Base-by-base conservation (phyloP, 2,888 invertebrate species). In the Tetragonula carbonaria region DNA sequence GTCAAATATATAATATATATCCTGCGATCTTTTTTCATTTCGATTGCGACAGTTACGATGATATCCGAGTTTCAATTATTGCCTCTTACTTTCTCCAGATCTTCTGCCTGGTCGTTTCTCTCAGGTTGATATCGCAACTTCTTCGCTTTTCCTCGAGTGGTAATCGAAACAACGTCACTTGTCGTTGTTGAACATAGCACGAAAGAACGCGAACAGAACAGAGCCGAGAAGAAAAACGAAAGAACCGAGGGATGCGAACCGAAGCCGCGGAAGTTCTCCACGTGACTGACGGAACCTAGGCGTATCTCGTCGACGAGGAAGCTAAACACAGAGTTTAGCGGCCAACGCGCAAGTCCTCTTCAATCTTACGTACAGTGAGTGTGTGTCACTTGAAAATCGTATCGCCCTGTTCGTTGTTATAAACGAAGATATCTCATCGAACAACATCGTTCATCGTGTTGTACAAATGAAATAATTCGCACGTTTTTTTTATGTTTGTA, bases 271-370 rank as follows among this genome's bases (percentile, higher is more conserved):
- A 90, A 86, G 88, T 83, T 90, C 92, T 91, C 93, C 93, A 93
- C 93, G 93, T 93, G 93, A 93, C 93, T 93, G 92, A 91, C 83
- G 88, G 82, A 87, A 88, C 87, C 87, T 80, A 84, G 73, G 82
- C 70, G 79, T 79, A 86, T 76, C 84, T 84, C 88, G 87, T 66
- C 73, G 87, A 82, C 88, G 86, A 83, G 82, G 83, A 88, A 90
- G 87, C 81, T 86, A 90, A 90, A 90, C 84, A 87, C 85, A 87
- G 90, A 86, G 88, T 85, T 80, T 23, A 5, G 13, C 23, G 74
- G 74, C 78, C 87, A 90, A 76, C 87, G 92, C 92, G 92, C 92
- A 92, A 89, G 91, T 71, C 75, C 72, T 63, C 50, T 55, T 55
- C n/a, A 33, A 50, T 59, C 45, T 45, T 45, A 11, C 8, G 45